Conservation (phyloP, 2,113 vertebrate genomes). For the Amazona vittata region DNA sequence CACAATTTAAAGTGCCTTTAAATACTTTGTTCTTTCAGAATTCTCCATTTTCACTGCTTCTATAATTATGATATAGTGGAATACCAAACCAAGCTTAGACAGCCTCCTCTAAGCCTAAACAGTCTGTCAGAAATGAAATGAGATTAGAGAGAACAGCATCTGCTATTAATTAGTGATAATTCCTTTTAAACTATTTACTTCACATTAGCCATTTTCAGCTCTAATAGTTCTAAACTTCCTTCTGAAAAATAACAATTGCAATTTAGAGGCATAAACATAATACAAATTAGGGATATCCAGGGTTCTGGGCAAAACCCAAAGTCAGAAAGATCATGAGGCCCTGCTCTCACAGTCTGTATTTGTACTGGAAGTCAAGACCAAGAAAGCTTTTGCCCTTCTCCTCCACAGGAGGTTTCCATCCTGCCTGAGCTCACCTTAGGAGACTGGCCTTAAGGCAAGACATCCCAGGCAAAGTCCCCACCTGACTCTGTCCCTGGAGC, state of each 20-base stretch:
- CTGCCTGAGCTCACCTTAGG: neutral
- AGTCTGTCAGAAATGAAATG: neutral
- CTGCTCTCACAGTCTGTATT: neutral
- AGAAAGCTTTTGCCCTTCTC: neutral
- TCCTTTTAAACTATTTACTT: neutral
- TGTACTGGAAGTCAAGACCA: neutral
- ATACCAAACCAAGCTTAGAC: neutral
- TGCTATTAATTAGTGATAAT: slow-evolving; percentile 38
- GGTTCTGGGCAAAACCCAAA: neutral
- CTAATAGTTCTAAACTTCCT: neutral
- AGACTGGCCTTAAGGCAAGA: neutral
- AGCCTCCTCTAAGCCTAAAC: neutral
- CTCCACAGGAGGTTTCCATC: rapidly evolving
- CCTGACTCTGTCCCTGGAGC: rapidly evolving
- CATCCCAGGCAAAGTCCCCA: neutral
- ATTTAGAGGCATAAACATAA: neutral
- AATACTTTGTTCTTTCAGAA: neutral
- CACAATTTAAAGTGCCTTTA: neutral
- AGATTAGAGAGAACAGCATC: slow-evolving; percentile 5
- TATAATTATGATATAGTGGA: neutral
- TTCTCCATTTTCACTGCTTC: neutral
- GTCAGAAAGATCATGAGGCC: neutral
- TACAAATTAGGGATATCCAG: neutral
- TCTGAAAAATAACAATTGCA: neutral
- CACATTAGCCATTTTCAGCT: neutral